phyloP scores from a whole-genome alignment of 2,888 invertebrate species.

The Philonicus albiceps region DNA sequence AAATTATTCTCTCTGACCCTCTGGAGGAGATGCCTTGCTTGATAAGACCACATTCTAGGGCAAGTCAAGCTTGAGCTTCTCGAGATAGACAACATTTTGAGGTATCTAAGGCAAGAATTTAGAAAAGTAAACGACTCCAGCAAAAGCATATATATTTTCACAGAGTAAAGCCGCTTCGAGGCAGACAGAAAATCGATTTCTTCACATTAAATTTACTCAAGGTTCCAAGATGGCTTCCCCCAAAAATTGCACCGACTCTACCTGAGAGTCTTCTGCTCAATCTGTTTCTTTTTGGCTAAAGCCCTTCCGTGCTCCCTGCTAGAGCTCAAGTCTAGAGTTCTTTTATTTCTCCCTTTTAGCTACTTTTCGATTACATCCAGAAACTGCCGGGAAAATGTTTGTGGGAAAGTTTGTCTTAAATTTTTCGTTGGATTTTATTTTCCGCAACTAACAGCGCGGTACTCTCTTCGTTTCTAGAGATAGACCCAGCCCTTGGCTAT shows the following conservation, averaged over 20 bases:
- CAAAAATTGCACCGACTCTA: background rate
- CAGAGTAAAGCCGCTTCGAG: background rate
- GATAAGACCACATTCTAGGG: background rate
- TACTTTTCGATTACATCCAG: conserved; percentile 14
- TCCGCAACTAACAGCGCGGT: background rate
- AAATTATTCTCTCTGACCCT: background rate
- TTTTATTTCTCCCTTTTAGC: background rate
- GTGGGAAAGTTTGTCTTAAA: background rate
- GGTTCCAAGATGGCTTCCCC: conserved; percentile 31
- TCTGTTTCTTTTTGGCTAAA: background rate
- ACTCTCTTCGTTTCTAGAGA: background rate
- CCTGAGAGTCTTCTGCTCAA: background rate
- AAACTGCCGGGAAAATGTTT: background rate
- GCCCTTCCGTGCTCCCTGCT: background rate
- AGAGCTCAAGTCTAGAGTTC: background rate
- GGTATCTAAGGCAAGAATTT: background rate
- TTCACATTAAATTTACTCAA: background rate
- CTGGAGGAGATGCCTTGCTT: background rate
- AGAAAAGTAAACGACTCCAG: background rate
- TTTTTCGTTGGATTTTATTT: conserved; percentile 24
- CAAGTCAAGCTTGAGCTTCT: background rate
- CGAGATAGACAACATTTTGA: background rate
- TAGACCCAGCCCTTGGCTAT: background rate
- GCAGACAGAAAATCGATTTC: conserved; percentile 15
- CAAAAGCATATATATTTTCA: background rate